Conservation (phyloP, 1,140 invertebrate species). For the Scaptomyza pallida region DNA sequence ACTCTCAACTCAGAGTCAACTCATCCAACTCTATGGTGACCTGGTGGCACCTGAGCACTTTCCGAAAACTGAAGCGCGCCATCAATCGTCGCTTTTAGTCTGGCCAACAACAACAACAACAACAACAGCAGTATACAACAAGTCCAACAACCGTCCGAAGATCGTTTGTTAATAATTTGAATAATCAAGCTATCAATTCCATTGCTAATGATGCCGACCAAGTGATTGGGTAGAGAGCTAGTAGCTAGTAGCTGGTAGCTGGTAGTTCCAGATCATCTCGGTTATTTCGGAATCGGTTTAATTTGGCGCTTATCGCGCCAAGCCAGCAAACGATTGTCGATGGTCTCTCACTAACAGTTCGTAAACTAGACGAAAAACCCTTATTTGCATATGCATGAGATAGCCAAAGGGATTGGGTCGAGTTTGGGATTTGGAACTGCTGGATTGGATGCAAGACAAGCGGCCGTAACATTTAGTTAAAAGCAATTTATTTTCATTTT, state of each 20-base stretch:
- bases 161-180: constrained; percentile 83
- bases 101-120: constrained; percentile 36
- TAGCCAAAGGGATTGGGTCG: constrained; percentile 22
- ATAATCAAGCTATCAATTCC: constrained; percentile 84
- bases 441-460: constrained; percentile 27
- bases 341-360: constrained; percentile 66
- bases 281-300: constrained; percentile 34
- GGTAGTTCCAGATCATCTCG: constrained; percentile 9
- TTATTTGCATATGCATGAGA: constrained; percentile 64
- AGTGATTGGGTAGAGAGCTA: constrained; percentile 30
- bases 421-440: neutral
- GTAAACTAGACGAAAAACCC: constrained; percentile 72
- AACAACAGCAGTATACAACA: constrained; percentile 2
- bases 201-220: constrained; percentile 79
- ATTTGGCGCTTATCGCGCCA: constrained; percentile 59
- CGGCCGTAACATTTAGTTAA: constrained; percentile 34
- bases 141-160: constrained; percentile 33
- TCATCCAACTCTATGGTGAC: constrained; percentile 41
- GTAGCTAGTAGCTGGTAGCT: neutral
- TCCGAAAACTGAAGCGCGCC: constrained; percentile 63
- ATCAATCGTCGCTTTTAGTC: constrained; percentile 60
- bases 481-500: constrained; percentile 78
- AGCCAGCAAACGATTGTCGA: constrained; percentile 40
- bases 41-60: constrained; percentile 55
- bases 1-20: constrained; percentile 46